A percentile compares a stretch with the other conserved stretches of the same genome.
These are phyloP conservation scores for Oceanites oceanicus DNA, from an alignment of 2,113 vertebrate species.

Conservation along the genomic window DNA sequence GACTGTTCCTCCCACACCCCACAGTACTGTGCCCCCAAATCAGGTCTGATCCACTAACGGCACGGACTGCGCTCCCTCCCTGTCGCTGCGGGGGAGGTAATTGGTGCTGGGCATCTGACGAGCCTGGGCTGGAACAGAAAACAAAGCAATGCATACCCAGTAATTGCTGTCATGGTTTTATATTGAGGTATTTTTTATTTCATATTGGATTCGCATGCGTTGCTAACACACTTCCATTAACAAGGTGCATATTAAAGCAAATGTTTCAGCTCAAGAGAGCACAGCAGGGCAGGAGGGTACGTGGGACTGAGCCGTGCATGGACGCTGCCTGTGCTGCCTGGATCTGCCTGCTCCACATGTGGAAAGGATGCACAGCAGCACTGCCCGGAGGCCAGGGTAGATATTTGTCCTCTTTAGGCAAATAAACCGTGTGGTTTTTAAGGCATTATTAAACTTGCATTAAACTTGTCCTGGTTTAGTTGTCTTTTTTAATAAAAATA, in stretches of 20 bases:
- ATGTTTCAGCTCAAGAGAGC: background rate
- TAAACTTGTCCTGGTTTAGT: background rate
- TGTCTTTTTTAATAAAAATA: background rate
- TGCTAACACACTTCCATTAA: background rate
- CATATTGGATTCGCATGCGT: background rate
- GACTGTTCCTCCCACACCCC: background rate
- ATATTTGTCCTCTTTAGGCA: background rate
- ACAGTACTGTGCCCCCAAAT: background rate
- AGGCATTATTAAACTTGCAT: background rate
- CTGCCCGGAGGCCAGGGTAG: background rate
- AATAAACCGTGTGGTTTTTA: background rate
- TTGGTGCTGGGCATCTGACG: rapidly evolving
- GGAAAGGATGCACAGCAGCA: background rate
- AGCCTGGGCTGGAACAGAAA: background rate
- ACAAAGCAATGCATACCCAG: background rate
- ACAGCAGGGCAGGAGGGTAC: background rate
- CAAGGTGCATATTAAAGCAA: background rate
- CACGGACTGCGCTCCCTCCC: background rate
- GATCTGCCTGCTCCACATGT: background rate
- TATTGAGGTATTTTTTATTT: background rate
- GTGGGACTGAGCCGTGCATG: background rate
- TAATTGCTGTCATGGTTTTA: background rate
- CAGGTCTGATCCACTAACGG: background rate
- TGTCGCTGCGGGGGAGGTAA: rapidly evolving
- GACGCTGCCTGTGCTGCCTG: background rate